Evolutionary conservation across 2,797 vertebrate genomes (phyloP).

Genomic region (Morelia viridis): DNA sequence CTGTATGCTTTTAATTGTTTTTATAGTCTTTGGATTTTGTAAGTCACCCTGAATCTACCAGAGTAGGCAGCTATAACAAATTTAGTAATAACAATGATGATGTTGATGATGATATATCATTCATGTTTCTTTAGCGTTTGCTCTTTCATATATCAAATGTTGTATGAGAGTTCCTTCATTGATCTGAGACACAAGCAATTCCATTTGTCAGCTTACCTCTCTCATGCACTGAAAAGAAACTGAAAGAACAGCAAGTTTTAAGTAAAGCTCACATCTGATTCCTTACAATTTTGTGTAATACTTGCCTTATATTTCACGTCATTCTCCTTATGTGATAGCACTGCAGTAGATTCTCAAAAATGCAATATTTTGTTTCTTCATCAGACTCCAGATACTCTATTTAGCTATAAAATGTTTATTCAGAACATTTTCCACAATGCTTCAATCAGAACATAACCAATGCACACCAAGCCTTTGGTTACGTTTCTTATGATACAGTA

Average conservation of each 20-base stretch:
- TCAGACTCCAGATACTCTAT: background rate
- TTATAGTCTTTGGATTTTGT: background rate
- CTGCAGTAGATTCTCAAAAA: background rate
- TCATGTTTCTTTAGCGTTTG: background rate
- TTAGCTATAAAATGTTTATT: background rate
- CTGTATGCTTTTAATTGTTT: background rate
- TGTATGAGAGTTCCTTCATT: background rate
- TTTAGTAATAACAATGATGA: background rate
- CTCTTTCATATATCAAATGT: background rate
- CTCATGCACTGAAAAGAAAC: background rate
- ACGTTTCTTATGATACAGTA: background rate
- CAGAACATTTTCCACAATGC: background rate
- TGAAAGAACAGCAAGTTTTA: conserved; percentile 3
- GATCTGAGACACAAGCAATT: conserved; percentile 4
- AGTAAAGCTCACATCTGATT: conserved; percentile 26
- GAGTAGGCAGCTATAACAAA: background rate
- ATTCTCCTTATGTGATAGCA: background rate
- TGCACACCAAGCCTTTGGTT: background rate
- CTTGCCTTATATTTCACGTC: conserved; percentile 10
- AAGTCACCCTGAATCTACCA: background rate
- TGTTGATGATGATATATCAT: background rate
- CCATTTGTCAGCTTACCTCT: conserved; percentile 26
- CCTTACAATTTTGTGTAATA: background rate
- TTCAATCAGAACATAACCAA: background rate
- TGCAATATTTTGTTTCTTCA: background rate